Conservation (phyloP, 2,113 vertebrate species). For the Colaptes auratus region DNA sequence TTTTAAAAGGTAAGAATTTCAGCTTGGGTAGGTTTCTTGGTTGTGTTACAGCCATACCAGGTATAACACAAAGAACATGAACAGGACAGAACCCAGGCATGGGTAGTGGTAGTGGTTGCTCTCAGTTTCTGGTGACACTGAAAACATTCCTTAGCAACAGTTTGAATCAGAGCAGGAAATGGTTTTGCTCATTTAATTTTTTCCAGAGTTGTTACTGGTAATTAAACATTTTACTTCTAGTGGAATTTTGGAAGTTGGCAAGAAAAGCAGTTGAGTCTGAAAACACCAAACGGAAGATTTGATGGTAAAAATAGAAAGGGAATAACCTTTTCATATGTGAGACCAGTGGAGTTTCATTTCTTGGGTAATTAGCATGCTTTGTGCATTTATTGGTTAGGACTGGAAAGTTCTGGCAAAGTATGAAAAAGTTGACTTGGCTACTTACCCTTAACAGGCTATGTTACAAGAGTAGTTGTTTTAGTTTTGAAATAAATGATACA, state of each 20-base stretch:
- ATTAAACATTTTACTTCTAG: neutral
- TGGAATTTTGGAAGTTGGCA: neutral
- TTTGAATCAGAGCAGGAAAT: too few relatives aligned
- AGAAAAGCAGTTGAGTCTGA: neutral
- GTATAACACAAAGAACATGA: neutral
- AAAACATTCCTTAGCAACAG: neutral
- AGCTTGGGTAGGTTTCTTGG: neutral
- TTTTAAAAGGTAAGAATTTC: neutral
- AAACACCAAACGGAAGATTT: neutral
- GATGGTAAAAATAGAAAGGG: neutral
- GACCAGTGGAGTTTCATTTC: neutral
- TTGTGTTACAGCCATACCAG: neutral
- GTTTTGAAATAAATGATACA: neutral
- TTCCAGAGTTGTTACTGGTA: neutral
- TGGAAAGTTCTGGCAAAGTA: neutral
- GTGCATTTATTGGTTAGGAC: neutral
- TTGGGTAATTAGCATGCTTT: neutral
- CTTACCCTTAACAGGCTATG: fast-evolving
- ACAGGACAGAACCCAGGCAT: neutral
- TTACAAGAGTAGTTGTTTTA: neutral
- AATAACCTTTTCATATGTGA: neutral
- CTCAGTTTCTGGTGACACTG: neutral
- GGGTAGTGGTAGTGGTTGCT: too few relatives aligned
- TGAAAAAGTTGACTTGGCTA: neutral
- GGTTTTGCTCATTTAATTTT: neutral